Evolutionary conservation across 2,888 invertebrate genomes (phyloP), one percentile per base, ranked within the genome.

Genomic region (Micoletzkya japonica): DNA sequence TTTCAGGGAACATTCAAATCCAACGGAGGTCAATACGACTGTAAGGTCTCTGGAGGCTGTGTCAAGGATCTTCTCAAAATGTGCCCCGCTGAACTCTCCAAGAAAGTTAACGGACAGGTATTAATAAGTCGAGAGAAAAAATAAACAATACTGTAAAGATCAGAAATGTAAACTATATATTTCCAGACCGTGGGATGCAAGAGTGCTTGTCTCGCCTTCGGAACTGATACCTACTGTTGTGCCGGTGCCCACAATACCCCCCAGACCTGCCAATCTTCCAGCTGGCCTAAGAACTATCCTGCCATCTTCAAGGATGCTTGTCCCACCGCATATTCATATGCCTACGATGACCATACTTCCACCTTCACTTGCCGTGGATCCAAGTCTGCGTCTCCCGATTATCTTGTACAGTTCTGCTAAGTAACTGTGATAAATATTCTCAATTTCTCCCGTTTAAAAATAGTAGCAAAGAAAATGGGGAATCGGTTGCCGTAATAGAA

Each of bases 211-310:
- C 64, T 85, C 50, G 86, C 86, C 2, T 88, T 88, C 82, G 84
- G 86, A 72, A 87, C 87, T 0, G 88, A 88, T 73, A 81, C 87
- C 72, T 88, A 87, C 74, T 89, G 89, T 78, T 89, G 88, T 77
- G 82, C 87, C 30, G 87, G 87, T 0, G 82, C 82, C 0, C 86
- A 87, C 73, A 81, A 82, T 32, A 82, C 73, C 3, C 87, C 88
- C 1, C 80, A 86, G 60, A 87, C 86, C 4, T 89, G 89, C 78
- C 82, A 85, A 37, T 82, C 86, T 0, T 72, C 77, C 39, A 34
- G 37, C 30, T 69, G 69, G 69, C 69, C 59, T 36, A 34, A 37
- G 52, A 76, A 87, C 72, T 88, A 87, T 75, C 87, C 88, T 58
- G 68, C 81, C 1, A 85, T 85, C 70, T 88, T 89, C 83, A 89